Conservation (phyloP, 1,140 invertebrate species). For the Cylas formicarius region DNA sequence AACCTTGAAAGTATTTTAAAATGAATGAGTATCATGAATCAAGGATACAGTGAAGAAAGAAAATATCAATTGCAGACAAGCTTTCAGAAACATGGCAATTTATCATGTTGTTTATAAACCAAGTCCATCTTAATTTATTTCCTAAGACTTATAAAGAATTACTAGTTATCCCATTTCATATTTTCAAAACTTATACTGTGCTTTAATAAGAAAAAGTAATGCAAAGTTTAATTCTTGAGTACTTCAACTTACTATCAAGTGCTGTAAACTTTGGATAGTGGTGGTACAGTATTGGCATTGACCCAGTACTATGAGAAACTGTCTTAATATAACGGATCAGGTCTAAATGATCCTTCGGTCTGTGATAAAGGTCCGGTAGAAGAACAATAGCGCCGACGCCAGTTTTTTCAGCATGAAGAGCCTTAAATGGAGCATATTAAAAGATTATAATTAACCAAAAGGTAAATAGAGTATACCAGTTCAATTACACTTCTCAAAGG, state of each 20-base stretch:
- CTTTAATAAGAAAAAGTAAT: too few species aligned
- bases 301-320: constrained; percentile 61
- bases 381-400: constrained; percentile 65
- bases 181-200: too few species aligned
- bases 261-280: constrained; percentile 64
- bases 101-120: too few species aligned
- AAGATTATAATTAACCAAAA: not conserved
- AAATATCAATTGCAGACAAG: too few species aligned
- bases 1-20: too few species aligned
- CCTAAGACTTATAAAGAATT: too few species aligned
- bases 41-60: too few species aligned
- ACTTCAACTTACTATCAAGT: constrained; percentile 62
- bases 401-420: constrained; percentile 59
- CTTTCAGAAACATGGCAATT: too few species aligned
- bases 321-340: constrained; percentile 62
- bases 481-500: constrained; percentile 61
- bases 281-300: constrained; percentile 72
- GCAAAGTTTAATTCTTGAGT: too few species aligned
- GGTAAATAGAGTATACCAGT: constrained; percentile 47
- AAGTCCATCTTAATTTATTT: too few species aligned
- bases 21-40: too few species aligned
- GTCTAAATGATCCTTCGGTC: constrained; percentile 54
- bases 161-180: too few species aligned
- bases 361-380: constrained; percentile 70
- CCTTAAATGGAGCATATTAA: constrained; percentile 45